Conservation (phyloP, 2,888 invertebrate genomes). For the Germaria angustata region DNA sequence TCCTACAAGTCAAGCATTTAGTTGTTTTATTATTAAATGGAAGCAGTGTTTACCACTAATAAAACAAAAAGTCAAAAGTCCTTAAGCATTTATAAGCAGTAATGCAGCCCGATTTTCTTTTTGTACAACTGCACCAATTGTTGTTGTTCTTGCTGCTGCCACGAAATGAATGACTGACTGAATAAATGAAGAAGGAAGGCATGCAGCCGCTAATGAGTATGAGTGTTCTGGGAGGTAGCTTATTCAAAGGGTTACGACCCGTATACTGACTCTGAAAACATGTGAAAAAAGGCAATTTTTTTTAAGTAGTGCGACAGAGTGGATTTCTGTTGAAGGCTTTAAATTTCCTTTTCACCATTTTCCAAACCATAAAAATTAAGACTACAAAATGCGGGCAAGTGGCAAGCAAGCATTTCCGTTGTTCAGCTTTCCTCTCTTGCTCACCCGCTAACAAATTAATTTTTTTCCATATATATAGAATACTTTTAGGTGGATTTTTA, state of each 20-base stretch:
- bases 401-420: constrained; percentile 65
- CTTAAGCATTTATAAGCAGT: constrained; percentile 76
- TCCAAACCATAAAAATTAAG: constrained; percentile 62
- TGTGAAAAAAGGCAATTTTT: constrained; percentile 9
- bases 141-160: constrained; percentile 12
- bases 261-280: constrained; percentile 44
- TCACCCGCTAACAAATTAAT: constrained; percentile 54
- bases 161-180: constrained; percentile 32
- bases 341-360: constrained; percentile 51
- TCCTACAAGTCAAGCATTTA: constrained; percentile 63
- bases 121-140: constrained; percentile 53
- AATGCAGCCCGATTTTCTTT: constrained; percentile 61
- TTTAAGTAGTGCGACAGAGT: constrained; percentile 59
- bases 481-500: constrained; percentile 42
- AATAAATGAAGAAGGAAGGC: constrained; percentile 32
- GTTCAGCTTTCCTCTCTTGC: constrained; percentile 32
- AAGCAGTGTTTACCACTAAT: constrained; percentile 74
- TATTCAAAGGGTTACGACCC: constrained; percentile 66
- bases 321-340: constrained; percentile 48
- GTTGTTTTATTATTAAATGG: constrained; percentile 58
- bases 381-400: constrained; percentile 65
- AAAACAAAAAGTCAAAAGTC: constrained; percentile 78
- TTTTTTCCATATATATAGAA: constrained; percentile 18
- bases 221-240: constrained; percentile 37
- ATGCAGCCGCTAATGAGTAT: constrained; percentile 69